These are phyloP conservation scores for Gymnothorax javanicus DNA, from an alignment of 2,797 vertebrate genomes.

Conservation along the genomic window DNA sequence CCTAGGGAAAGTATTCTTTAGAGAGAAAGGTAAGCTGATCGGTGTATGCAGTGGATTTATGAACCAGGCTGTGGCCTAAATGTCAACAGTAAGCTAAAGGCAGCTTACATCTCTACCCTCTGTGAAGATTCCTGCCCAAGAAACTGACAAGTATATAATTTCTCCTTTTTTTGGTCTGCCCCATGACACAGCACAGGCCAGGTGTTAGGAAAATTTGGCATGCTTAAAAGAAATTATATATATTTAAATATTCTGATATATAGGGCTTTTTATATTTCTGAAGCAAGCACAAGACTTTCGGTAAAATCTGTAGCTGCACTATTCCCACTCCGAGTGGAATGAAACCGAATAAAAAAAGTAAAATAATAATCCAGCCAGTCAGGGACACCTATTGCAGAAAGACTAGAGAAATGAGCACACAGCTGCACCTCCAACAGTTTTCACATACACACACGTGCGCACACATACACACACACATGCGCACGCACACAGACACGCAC, in stretches of 20 bases:
- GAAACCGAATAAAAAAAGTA: slow-evolving; percentile 39
- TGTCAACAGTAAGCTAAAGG: slow-evolving; percentile 48
- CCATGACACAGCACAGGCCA: slow-evolving; percentile 30
- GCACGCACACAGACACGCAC: too few relatives aligned
- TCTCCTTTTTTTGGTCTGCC: slow-evolving; percentile 44
- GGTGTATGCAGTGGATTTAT: slow-evolving; percentile 33
- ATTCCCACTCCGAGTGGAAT: slow-evolving; percentile 48
- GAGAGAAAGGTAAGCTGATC: slow-evolving; percentile 40
- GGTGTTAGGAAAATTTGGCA: slow-evolving; percentile 54
- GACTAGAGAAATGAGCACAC: slow-evolving; percentile 29
- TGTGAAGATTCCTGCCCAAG: slow-evolving; percentile 54
- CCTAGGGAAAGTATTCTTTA: slow-evolving; percentile 42
- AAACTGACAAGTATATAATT: slow-evolving; percentile 40
- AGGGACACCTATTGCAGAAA: slow-evolving; percentile 43
- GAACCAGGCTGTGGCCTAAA: slow-evolving; percentile 40
- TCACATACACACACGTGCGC: slow-evolving; percentile 19
- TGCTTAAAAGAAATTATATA: slow-evolving; percentile 52
- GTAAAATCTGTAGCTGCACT: slow-evolving; percentile 59
- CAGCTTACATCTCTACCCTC: slow-evolving; percentile 49
- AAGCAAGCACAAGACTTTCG: slow-evolving; percentile 55
- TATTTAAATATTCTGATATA: slow-evolving; percentile 59
- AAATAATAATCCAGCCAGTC: slow-evolving; percentile 37
- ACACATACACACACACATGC: too few relatives aligned
- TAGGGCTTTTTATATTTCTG: slow-evolving; percentile 57
- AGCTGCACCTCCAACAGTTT: slow-evolving; percentile 30